Conservation (phyloP, 2,888 invertebrate species). For the Trachelus troglodyta region DNA sequence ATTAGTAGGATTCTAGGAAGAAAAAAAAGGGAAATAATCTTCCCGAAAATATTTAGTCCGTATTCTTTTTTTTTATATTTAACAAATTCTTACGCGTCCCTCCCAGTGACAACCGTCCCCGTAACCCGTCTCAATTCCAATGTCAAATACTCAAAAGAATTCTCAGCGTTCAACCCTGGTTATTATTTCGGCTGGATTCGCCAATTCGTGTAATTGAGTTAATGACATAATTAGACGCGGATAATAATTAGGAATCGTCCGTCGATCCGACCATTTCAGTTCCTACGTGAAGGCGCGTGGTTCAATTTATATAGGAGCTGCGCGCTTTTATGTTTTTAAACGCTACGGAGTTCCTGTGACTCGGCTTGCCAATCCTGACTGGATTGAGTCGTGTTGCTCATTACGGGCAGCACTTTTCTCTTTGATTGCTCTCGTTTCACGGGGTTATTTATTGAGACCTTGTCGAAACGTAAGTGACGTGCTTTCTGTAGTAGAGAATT, state of each 20-base stretch:
- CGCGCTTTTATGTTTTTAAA: slow-evolving; percentile 26
- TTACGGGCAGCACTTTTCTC: slow-evolving; percentile 2
- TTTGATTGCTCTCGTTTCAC: slow-evolving; percentile 30
- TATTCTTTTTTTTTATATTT: neutral
- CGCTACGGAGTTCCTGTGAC: slow-evolving; percentile 21
- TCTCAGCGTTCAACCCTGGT: neutral
- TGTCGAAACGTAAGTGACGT: slow-evolving; percentile 25
- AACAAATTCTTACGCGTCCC: neutral
- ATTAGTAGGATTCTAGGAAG: neutral
- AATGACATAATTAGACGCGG: slow-evolving; percentile 55
- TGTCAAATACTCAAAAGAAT: neutral
- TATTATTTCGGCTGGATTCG: slow-evolving; percentile 36
- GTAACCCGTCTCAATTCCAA: neutral
- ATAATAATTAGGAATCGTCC: slow-evolving; percentile 50
- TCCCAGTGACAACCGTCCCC: neutral
- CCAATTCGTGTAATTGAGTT: slow-evolving; percentile 50
- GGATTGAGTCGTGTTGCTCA: slow-evolving; percentile 31
- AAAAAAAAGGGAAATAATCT: neutral
- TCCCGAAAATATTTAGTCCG: neutral
- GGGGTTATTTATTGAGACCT: slow-evolving; percentile 31
- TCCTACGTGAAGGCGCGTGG: slow-evolving; percentile 47
- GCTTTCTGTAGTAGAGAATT: slow-evolving; percentile 10
- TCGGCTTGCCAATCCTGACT: slow-evolving; percentile 29
- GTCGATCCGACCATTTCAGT: slow-evolving; percentile 14
- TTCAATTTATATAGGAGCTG: slow-evolving; percentile 32